Evolutionary conservation across 2,888 invertebrate species (phyloP).

Genomic region (Amphipoea oculea): DNA sequence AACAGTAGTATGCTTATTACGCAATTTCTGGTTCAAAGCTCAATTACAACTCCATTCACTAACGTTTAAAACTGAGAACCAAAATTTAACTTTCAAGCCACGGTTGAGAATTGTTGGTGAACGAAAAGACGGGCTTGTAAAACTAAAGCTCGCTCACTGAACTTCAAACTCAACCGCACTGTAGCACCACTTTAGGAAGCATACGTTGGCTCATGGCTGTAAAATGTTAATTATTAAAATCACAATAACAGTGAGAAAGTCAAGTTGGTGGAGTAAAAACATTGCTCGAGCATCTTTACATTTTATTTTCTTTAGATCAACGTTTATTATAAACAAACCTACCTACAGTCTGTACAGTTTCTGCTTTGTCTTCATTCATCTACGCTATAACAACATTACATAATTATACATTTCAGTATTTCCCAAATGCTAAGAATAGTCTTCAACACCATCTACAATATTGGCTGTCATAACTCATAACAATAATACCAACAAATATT

Average conservation of each 20-base stretch:
- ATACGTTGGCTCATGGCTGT: constrained; percentile 22
- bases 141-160: constrained; percentile 43
- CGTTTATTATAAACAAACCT: constrained; percentile 6
- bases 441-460: constrained; percentile 26
- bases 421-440: constrained; percentile 1
- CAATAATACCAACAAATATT: constrained; percentile 45
- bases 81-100: constrained; percentile 37
- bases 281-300: neutral
- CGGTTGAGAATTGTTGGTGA: constrained; percentile 32
- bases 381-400: neutral
- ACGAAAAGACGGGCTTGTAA: constrained; percentile 42
- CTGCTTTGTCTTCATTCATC: constrained; percentile 17
- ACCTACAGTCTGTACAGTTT: neutral
- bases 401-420: constrained; percentile 20
- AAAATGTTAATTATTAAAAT: constrained; percentile 50
- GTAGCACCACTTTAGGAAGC: constrained; percentile 36
- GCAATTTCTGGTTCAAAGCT: constrained; percentile 25
- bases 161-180: constrained; percentile 43
- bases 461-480: constrained; percentile 40
- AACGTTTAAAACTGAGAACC: constrained; percentile 24
- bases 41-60: constrained; percentile 29
- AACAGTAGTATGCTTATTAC: neutral
- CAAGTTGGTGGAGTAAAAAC: constrained; percentile 6
- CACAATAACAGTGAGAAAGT: constrained; percentile 36
- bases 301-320: constrained; percentile 6